These are phyloP conservation scores for Coccyzus lansbergi DNA, from an alignment of 2,797 vertebrate species.

Conservation along the genomic window DNA sequence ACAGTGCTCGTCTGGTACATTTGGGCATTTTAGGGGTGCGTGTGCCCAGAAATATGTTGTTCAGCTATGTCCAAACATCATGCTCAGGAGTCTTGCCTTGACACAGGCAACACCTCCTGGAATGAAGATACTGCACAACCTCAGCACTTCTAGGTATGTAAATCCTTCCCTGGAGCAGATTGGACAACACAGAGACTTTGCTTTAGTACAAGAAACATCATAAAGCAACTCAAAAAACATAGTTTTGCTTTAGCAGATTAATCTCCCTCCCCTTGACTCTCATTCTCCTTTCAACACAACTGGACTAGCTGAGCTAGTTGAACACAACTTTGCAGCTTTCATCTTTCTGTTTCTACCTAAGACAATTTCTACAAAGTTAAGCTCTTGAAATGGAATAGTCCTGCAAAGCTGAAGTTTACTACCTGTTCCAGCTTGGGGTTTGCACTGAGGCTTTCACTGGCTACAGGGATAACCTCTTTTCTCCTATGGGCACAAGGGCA, in stretches of 20 bases:
- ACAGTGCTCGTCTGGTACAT: neutral
- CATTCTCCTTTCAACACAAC: neutral
- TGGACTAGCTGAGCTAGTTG: neutral
- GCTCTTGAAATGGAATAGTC: neutral
- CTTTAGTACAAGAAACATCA: neutral
- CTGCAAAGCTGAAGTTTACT: neutral
- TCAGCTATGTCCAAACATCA: neutral
- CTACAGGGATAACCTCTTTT: neutral
- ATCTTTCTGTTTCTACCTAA: neutral
- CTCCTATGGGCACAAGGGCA: neutral
- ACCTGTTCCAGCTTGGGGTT: neutral
- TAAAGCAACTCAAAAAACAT: neutral
- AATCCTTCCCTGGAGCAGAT: neutral
- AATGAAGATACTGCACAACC: neutral
- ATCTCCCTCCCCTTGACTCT: neutral
- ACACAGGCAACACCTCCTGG: neutral
- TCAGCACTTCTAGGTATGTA: neutral
- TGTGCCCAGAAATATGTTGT: neutral
- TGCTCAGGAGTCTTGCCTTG: neutral
- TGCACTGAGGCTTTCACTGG: neutral
- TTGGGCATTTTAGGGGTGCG: neutral
- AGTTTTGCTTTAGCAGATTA: neutral
- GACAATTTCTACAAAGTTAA: neutral
- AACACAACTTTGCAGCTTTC: neutral
- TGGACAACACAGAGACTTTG: accelerated